Percentiles rank a stretch among this genome's conserved stretches.
Evolutionary conservation across 2,113 vertebrate genomes (phyloP).

Genomic region (Gambusia holbrooki): DNA sequence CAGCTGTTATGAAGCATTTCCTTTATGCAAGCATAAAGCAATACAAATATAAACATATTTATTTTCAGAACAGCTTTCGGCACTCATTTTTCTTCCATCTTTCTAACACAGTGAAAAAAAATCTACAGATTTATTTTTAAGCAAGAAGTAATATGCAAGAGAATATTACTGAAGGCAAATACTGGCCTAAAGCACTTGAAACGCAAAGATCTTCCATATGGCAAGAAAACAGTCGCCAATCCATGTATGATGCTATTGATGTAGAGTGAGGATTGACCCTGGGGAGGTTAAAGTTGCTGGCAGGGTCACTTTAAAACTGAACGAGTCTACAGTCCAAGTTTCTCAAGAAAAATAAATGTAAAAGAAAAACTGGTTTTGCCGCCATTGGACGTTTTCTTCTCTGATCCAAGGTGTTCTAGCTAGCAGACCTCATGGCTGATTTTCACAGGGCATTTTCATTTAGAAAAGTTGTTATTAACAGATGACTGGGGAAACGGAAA

Average conservation of each 20-base stretch:
- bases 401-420: too few relatives aligned
- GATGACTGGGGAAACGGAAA: not conserved
- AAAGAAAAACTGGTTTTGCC: conserved; percentile 18
- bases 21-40: not conserved
- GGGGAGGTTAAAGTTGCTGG: conserved; percentile 54
- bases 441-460: too few relatives aligned
- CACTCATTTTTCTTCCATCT: not conserved
- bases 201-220: conserved; percentile 26
- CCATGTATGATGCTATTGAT: conserved; percentile 33
- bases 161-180: conserved; percentile 14
- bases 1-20: too few relatives aligned
- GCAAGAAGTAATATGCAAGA: conserved; percentile 1
- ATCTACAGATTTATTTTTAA: conserved; percentile 1
- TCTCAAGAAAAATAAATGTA: conserved; percentile 40
- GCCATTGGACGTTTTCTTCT: too few relatives aligned
- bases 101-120: not conserved
- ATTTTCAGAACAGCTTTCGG: not conserved
- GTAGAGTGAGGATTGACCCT: conserved; percentile 36
- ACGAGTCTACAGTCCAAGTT: conserved; percentile 35
- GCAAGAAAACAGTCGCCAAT: conserved; percentile 42
- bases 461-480: too few relatives aligned
- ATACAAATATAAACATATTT: not conserved
- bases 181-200: conserved; percentile 19
- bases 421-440: too few relatives aligned
- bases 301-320: conserved; percentile 53